A percentile compares a stretch with the other conserved stretches of the same genome.
Conservation (phyloP, 2,113 vertebrate genomes). For the Hemicordylus capensis region DNA sequence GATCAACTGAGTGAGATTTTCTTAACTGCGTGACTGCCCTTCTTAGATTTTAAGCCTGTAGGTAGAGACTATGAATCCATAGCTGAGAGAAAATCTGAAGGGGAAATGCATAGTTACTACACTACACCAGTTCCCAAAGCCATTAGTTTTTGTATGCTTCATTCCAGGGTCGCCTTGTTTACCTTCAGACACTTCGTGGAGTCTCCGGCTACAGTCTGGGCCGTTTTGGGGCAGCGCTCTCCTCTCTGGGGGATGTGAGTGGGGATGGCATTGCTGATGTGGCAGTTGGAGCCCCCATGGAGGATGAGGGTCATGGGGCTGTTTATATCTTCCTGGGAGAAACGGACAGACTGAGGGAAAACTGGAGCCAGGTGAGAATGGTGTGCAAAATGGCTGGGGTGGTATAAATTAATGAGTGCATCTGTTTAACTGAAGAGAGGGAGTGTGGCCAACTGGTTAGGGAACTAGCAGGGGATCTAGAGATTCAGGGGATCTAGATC, state of each 20-base stretch:
- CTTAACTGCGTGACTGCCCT: too few relatives aligned
- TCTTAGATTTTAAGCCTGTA: too few relatives aligned
- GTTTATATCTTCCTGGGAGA: constrained; percentile 83
- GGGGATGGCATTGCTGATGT: constrained; percentile 80
- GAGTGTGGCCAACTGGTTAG: not conserved
- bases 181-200: constrained; percentile 76
- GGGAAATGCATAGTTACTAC: too few relatives aligned
- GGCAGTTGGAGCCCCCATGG: constrained; percentile 82
- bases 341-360: constrained; percentile 70
- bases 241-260: constrained; percentile 79
- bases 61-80: too few relatives aligned
- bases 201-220: constrained; percentile 77
- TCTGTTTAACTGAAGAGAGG: not conserved
- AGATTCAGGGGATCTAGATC: not conserved
- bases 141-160: not conserved
- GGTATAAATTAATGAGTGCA: not conserved
- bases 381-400: not conserved
- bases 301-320: constrained; percentile 82
- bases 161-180: constrained; percentile 72
- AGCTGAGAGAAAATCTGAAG: too few relatives aligned
- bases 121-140: not conserved
- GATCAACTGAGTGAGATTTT: too few relatives aligned
- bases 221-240: constrained; percentile 82
- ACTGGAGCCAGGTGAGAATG: constrained; percentile 79
- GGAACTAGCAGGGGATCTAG: not conserved